Percentiles rank a stretch among this genome's conserved stretches.
These are phyloP conservation scores for Myanophis thanlyinensis DNA, from an alignment of 2,113 vertebrate species.

Conservation along the genomic window DNA sequence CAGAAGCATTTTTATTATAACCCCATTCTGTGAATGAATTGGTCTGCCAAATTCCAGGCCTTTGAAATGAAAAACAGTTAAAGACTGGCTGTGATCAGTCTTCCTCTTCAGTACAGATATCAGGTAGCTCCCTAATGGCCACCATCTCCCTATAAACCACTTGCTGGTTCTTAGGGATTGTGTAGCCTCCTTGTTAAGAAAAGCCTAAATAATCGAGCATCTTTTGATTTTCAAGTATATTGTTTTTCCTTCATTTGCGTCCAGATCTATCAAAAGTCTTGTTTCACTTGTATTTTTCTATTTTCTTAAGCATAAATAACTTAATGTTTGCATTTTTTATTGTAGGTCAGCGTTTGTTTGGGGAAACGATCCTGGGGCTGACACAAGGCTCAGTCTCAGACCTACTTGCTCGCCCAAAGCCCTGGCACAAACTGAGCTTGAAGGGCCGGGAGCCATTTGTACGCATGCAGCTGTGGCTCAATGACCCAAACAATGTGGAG, in stretches of 20 bases:
- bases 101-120: background rate
- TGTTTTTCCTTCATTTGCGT: background rate
- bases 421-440: slow-evolving; percentile 97
- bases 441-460: slow-evolving; percentile 92
- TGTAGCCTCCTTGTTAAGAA: background rate
- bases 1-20: background rate
- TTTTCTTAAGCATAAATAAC: slow-evolving; percentile 9
- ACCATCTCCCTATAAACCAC: background rate
- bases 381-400: slow-evolving; percentile 98
- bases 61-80: background rate
- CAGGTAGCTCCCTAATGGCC: background rate
- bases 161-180: too few relatives aligned
- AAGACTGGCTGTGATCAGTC: background rate
- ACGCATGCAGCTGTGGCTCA: slow-evolving; percentile 95
- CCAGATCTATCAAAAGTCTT: background rate
- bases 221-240: background rate
- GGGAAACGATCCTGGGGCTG: slow-evolving; percentile 95
- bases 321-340: slow-evolving; percentile 35
- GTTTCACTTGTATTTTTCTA: background rate
- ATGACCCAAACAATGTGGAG: slow-evolving; percentile 94
- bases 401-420: slow-evolving; percentile 95
- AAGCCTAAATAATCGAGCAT: background rate
- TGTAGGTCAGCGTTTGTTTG: slow-evolving; percentile 95
- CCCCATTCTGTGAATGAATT: background rate
- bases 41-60: background rate